A percentile compares a stretch with the other conserved stretches of the same genome.
Conservation (phyloP, 2,113 vertebrate genomes). For the Thamnophis sirtalis region DNA sequence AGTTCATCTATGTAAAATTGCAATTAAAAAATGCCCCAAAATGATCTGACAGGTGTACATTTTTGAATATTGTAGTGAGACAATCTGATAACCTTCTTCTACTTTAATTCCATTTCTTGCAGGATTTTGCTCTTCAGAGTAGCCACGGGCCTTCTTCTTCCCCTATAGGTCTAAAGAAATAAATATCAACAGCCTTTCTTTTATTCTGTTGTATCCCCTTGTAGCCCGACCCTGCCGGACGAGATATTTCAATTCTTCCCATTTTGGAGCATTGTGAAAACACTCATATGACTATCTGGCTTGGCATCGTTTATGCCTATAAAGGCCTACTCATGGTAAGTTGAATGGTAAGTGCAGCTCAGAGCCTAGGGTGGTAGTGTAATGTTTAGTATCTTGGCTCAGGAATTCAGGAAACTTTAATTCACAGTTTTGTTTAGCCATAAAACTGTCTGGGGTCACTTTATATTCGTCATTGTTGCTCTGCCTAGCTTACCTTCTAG, state of each 20-base stretch:
- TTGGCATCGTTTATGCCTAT: constrained; percentile 97
- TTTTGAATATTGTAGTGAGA: constrained; percentile 11
- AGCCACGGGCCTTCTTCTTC: neutral
- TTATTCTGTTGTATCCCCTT: constrained; percentile 42
- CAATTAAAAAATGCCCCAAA: neutral
- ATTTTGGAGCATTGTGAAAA: constrained; percentile 99
- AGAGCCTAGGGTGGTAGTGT: neutral
- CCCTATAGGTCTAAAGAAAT: neutral
- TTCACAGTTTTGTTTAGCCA: neutral
- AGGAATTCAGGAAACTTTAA: neutral
- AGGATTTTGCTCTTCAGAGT: neutral
- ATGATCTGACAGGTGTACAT: neutral
- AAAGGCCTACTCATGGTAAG: constrained; percentile 99
- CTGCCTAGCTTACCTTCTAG: neutral
- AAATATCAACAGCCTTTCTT: neutral
- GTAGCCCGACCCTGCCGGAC: constrained; percentile 93
- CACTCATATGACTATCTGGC: constrained; percentile 99
- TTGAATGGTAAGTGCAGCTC: constrained; percentile 21
- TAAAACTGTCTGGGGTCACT: neutral
- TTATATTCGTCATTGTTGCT: neutral
- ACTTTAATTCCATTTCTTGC: neutral
- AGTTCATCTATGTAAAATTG: neutral
- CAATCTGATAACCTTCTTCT: neutral
- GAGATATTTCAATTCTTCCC: constrained; percentile 94
- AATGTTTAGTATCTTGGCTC: neutral